Conservation (phyloP, 2,113 vertebrate species). For the Aldabrachelys gigantea region DNA sequence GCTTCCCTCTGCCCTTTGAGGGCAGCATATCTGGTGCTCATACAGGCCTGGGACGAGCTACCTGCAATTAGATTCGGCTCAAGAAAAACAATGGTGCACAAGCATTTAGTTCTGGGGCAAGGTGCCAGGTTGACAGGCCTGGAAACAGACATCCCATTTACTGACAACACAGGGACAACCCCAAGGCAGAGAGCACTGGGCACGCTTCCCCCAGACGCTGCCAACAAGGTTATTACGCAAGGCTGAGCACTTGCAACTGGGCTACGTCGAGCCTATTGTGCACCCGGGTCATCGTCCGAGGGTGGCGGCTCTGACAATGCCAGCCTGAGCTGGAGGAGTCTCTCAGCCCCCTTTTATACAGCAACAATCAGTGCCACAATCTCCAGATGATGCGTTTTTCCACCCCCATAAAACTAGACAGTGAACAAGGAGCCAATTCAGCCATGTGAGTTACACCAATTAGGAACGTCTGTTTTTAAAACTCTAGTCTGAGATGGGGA, state of each 20-base stretch:
- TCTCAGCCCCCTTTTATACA: not conserved
- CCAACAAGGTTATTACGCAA: not conserved
- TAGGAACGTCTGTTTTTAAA: not conserved
- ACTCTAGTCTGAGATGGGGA: not conserved
- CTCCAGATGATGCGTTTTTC: not conserved
- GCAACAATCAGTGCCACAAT: not conserved
- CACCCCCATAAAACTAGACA: not conserved
- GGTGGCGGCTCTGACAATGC: not conserved
- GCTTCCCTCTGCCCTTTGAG: no score
- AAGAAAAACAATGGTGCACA: not conserved
- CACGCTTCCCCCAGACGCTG: not conserved
- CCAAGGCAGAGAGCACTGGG: not conserved
- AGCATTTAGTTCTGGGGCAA: not conserved
- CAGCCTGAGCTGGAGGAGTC: not conserved
- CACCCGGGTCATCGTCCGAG: not conserved
- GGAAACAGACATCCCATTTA: not conserved
- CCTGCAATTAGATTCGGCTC: not conserved
- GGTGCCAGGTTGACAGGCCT: not conserved
- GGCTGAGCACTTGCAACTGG: not conserved
- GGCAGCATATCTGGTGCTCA: fast-evolving
- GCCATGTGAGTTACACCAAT: not conserved
- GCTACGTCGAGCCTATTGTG: not conserved
- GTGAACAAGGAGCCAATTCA: not conserved
- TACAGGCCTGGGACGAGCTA: not conserved
- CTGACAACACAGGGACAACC: not conserved